Evolutionary conservation across 2,797 vertebrate species (phyloP), one percentile per base, ranked within the genome.

Genomic region (Paedocypris micromegethes): DNA sequence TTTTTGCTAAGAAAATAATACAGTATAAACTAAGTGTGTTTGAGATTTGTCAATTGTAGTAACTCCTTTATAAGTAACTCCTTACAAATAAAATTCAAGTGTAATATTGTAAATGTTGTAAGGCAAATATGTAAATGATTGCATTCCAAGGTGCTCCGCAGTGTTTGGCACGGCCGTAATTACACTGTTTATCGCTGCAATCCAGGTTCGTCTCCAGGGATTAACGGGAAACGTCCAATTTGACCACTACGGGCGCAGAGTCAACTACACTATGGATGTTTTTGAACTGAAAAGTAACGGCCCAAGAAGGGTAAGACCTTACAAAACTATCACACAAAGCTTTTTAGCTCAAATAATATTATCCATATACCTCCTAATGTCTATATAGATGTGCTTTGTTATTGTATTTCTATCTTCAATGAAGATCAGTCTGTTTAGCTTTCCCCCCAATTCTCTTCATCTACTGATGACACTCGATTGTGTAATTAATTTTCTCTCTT

Each of bases 201-300:
- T 82, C 9, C 80, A 99, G 96, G 96, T 99, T 82, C 92, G 93
- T 80, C 96, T 99, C 88, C 96, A 98, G 81, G 96, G 96, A 37
- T 84, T 99, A 75, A 99, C 96, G 0, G 96, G 96, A 64, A 99
- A 99, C 5, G 92, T 99, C 81, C 96, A 99, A 77, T 99, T 99
- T 77, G 96, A 99, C 82, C 95, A 99, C 82, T 98, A 96, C 0
- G 96, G 96, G 37, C 93, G 96, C 42, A 89, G 96, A 81, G 91
- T 98, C 71, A 99, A 99, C 85, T 99, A 96, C 57, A 96, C 94
- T 43, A 98, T 99, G 94, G 96, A 98, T 67, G 94, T 98, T 72
- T 97, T 98, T 85, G 96, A 99, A 83, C 86, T 99, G 73, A 98
- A 95, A 83, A 95, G 89, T 83, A 94, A 94, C 0, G 96, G 96